Evolutionary conservation across 2,113 vertebrate species (phyloP).

Genomic region (Conger conger): DNA sequence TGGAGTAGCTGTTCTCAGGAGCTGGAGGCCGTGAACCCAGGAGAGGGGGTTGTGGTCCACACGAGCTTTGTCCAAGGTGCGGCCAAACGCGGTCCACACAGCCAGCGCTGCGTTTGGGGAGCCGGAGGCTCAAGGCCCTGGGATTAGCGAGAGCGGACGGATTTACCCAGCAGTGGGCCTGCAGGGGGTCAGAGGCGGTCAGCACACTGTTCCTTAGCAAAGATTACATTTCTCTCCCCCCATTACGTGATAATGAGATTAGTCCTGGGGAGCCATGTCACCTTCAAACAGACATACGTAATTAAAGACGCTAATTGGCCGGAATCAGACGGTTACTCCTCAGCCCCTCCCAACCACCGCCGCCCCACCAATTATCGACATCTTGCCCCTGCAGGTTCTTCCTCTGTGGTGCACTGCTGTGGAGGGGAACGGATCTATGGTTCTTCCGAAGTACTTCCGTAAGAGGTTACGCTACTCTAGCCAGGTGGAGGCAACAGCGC

Average conservation of each 20-base stretch:
- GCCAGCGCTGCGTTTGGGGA: not conserved
- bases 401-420: no score
- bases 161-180: not conserved
- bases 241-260: slow-evolving; percentile 68
- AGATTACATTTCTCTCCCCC: slow-evolving; percentile 55
- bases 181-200: slow-evolving; percentile 4
- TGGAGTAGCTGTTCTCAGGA: no score
- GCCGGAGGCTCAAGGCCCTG: not conserved
- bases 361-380: no score
- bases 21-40: not conserved
- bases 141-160: slow-evolving; percentile 11
- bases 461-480: no score
- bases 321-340: slow-evolving; percentile 51
- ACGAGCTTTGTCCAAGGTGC: not conserved
- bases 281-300: slow-evolving; percentile 42
- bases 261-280: slow-evolving; percentile 31
- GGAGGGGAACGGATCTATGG: no score
- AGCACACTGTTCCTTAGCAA: slow-evolving; percentile 42
- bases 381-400: not conserved
- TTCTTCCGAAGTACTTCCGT: no score
- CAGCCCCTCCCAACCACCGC: slow-evolving; percentile 40
- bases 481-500: no score
- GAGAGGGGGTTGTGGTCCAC: not conserved
- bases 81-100: not conserved
- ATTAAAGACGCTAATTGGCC: slow-evolving; percentile 55